Percentiles rank a stretch among this genome's conserved stretches.
These are phyloP conservation scores for Drosophila peninsularis DNA, from an alignment of 2,888 invertebrate species.

Conservation along the genomic window DNA sequence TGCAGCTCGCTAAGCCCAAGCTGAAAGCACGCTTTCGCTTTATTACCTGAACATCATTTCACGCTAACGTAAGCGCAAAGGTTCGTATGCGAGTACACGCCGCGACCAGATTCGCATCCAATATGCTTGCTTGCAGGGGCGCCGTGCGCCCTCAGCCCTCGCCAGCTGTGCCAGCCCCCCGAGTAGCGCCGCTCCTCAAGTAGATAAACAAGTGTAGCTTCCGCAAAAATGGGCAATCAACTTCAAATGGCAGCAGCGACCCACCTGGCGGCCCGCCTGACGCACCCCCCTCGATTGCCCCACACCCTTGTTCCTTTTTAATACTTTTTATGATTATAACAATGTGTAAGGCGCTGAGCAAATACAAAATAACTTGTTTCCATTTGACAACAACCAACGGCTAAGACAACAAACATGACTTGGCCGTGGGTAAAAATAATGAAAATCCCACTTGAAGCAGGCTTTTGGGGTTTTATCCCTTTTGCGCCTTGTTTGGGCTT, in stretches of 20 bases:
- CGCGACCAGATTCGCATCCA: constrained; percentile 62
- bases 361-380: constrained; percentile 73
- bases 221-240: constrained; percentile 77
- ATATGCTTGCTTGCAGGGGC: constrained; percentile 16
- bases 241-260: constrained; percentile 63
- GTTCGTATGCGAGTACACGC: constrained; percentile 57
- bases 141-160: not conserved
- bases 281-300: constrained; percentile 8
- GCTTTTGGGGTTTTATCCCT: constrained; percentile 41
- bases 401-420: not conserved
- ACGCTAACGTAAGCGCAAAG: constrained; percentile 77
- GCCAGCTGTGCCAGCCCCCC: constrained; percentile 6
- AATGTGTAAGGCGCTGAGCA: constrained; percentile 66
- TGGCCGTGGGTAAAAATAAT: constrained; percentile 49
- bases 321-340: constrained; percentile 80
- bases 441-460: constrained; percentile 48
- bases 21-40: constrained; percentile 40
- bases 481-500: constrained; percentile 59
- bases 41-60: constrained; percentile 76
- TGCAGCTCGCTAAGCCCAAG: constrained; percentile 18
- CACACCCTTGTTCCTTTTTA: constrained; percentile 62
- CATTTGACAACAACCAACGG: constrained; percentile 28
- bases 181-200: constrained; percentile 34
- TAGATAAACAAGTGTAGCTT: constrained; percentile 74
- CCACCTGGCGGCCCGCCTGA: constrained; percentile 54